These are phyloP conservation scores for Oscarella lobularis DNA, from an alignment of 37 sponge, comb jelly and placozoan genomes.

Conservation along the genomic window DNA sequence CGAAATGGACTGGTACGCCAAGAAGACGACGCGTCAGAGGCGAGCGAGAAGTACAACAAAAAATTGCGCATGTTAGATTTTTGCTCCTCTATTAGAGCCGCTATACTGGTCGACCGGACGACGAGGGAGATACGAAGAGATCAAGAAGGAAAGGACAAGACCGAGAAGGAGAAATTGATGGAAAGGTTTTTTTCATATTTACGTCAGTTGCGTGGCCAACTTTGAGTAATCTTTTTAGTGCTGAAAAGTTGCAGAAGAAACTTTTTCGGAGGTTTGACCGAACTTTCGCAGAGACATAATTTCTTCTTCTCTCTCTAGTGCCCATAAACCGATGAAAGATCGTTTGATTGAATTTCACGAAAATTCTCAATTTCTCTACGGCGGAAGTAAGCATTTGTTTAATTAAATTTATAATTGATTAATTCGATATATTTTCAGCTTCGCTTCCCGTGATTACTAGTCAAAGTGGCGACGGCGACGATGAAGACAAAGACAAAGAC, in stretches of 20 bases:
- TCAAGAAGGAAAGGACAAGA: neutral
- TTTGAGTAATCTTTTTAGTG: neutral
- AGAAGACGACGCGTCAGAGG: neutral
- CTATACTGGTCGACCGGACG: neutral
- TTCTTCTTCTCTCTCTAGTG: too few species aligned
- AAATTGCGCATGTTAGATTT: too few species aligned
- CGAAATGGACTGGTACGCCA: neutral
- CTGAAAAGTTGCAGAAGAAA: neutral
- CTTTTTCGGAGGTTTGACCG: too few species aligned
- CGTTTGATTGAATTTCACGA: too few species aligned
- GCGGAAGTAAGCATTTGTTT: slow-evolving; percentile 32
- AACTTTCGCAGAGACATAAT: too few species aligned
- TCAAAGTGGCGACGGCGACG: neutral
- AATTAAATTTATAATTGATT: neutral
- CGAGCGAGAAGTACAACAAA: slow-evolving; percentile 3
- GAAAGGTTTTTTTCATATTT: neutral
- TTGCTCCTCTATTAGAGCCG: neutral
- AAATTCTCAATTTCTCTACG: slow-evolving; percentile 34
- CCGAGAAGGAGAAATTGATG: too few species aligned
- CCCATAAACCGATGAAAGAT: too few species aligned
- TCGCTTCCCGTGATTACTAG: neutral
- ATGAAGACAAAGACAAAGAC: neutral
- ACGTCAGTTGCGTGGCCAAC: neutral
- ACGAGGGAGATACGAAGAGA: neutral
- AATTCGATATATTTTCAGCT: neutral